Evolutionary conservation across 2,797 vertebrate species (phyloP).

Genomic region (Poliocrania exsul): DNA sequence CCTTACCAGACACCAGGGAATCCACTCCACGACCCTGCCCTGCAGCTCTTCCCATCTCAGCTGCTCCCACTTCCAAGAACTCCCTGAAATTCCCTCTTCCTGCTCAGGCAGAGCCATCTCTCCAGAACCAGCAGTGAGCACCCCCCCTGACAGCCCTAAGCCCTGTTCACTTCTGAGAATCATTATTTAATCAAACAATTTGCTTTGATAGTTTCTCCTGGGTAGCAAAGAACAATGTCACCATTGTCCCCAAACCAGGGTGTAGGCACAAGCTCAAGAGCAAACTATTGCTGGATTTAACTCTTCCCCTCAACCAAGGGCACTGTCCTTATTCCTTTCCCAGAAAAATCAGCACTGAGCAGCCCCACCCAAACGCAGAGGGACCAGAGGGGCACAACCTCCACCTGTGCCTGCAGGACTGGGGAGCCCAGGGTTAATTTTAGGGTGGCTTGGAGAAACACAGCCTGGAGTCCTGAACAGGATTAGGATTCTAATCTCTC

Average conservation of each 20-base stretch:
- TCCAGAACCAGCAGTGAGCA: background rate
- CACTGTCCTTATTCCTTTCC: background rate
- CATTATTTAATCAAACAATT: background rate
- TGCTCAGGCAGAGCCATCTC: background rate
- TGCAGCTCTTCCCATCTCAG: background rate
- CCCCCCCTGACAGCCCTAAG: background rate
- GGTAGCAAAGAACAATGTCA: background rate
- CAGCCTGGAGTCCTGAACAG: background rate
- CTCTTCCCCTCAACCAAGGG: background rate
- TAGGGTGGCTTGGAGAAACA: background rate
- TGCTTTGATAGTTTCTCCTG: background rate
- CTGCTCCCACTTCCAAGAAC: background rate
- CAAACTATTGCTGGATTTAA: background rate
- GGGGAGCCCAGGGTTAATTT: background rate
- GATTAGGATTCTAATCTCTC: accelerated
- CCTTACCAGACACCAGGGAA: background rate
- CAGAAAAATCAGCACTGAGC: background rate
- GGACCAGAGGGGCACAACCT: background rate
- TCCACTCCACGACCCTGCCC: background rate
- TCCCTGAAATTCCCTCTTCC: background rate
- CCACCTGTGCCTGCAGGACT: accelerated
- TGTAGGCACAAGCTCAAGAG: background rate
- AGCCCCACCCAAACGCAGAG: background rate
- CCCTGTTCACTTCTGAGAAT: background rate
- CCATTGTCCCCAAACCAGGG: constrained; percentile 1